These are phyloP conservation scores for Cassiopea andromeda DNA, from an alignment of 30 jellyfish, hydroid and myxozoan species.

Conservation along the genomic window DNA sequence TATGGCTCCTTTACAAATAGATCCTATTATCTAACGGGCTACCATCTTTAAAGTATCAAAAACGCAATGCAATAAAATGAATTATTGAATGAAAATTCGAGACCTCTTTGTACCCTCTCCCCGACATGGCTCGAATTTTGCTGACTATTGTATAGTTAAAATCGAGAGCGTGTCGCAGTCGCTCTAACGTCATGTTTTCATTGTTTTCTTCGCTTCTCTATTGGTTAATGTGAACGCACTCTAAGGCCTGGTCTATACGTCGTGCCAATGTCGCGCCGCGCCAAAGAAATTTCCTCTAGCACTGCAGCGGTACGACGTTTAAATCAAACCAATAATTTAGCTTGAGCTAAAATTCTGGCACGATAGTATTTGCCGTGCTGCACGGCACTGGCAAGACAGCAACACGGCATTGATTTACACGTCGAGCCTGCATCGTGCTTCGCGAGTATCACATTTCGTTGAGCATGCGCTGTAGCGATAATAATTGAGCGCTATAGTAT, in stretches of 20 bases:
- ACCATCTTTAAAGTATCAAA: no score
- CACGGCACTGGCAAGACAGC: background rate
- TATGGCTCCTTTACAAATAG: no score
- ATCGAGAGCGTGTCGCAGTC: no score
- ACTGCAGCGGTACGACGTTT: background rate
- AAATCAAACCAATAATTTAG: background rate
- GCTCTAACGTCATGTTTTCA: no score
- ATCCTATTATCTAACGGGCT: no score
- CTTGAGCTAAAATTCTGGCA: background rate
- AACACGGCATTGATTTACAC: background rate
- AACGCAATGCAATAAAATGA: no score
- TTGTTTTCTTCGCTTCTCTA: no score
- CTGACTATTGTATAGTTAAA: no score
- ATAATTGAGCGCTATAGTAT: background rate
- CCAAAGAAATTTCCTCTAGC: background rate
- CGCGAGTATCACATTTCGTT: background rate
- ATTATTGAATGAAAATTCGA: no score
- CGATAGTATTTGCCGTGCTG: background rate
- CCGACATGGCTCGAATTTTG: no score
- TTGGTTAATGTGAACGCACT: no score
- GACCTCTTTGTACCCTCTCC: no score
- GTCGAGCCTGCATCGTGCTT: background rate
- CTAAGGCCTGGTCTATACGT: background rate
- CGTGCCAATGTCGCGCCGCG: slow-evolving; percentile 8
- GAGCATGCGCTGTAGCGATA: background rate